These are phyloP conservation scores for Coenonympha glycerion DNA, from an alignment of 2,888 invertebrate genomes.

Conservation along the genomic window DNA sequence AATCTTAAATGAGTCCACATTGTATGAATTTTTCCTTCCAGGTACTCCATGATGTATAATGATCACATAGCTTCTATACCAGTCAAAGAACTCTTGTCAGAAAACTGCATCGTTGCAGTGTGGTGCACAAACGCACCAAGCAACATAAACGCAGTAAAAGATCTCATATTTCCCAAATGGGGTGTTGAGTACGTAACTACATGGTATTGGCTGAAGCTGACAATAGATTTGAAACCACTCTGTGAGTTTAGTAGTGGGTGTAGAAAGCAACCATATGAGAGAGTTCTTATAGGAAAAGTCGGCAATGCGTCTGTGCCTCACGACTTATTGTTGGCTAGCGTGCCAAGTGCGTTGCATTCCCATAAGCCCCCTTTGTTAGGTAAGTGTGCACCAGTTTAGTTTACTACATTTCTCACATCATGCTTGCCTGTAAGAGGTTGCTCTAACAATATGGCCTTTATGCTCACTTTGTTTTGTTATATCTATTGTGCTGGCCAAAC, in stretches of 20 bases:
- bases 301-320: conserved; percentile 54
- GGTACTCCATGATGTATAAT: conserved; percentile 88
- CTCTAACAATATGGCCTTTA: too few species aligned
- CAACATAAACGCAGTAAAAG: conserved; percentile 80
- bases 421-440: too few species aligned
- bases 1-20: too few species aligned
- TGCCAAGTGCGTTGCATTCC: conserved; percentile 95
- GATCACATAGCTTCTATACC: conserved; percentile 83
- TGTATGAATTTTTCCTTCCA: conserved; percentile 43
- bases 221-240: conserved; percentile 80
- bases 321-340: conserved; percentile 82
- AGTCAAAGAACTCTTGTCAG: conserved; percentile 76
- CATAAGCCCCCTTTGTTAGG: conserved; percentile 93
- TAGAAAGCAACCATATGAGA: conserved; percentile 93
- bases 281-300: conserved; percentile 72
- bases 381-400: conserved; percentile 43
- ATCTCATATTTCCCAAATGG: conserved; percentile 88
- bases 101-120: conserved; percentile 83
- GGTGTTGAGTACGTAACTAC: conserved; percentile 80
- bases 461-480: too few species aligned
- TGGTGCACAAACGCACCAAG: conserved; percentile 94
- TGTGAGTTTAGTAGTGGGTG: conserved; percentile 79
- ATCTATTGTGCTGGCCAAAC: too few species aligned
- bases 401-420: too few species aligned
- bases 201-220: conserved; percentile 94